phyloP scores from a whole-genome alignment of 2,888 invertebrate genomes.

The Yponomeuta cagnagella region DNA sequence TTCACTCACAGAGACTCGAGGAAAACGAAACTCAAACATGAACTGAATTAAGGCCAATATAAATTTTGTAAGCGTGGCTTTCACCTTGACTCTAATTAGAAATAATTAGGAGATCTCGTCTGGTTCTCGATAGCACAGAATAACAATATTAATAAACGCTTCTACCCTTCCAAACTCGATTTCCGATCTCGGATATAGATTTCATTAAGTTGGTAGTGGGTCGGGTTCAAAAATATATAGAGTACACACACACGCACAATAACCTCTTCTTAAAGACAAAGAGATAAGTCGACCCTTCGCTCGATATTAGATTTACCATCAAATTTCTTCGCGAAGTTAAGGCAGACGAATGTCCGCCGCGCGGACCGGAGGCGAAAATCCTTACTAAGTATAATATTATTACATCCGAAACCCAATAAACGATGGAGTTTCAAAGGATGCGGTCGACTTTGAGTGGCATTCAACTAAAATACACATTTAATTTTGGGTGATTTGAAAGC shows the following conservation, averaged over 20 bases:
- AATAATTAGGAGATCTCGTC: not conserved
- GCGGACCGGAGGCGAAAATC: slow-evolving; percentile 26
- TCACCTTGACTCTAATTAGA: not conserved
- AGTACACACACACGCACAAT: slow-evolving; percentile 25
- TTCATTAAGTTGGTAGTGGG: slow-evolving; percentile 32
- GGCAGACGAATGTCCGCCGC: slow-evolving; percentile 30
- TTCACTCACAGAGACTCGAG: no score
- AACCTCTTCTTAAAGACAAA: slow-evolving; percentile 31
- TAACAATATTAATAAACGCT: not conserved
- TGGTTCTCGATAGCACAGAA: not conserved
- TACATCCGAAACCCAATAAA: slow-evolving; percentile 34
- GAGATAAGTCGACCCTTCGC: slow-evolving; percentile 36
- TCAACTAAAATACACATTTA: not conserved
- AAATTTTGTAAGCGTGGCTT: not conserved
- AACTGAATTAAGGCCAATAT: not conserved
- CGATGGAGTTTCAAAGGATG: slow-evolving; percentile 27
- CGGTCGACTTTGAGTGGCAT: not conserved
- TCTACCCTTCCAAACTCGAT: not conserved
- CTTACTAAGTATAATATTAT: slow-evolving; percentile 32
- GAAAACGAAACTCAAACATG: not conserved
- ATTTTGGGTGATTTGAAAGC: no score
- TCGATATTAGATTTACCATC: slow-evolving; percentile 47
- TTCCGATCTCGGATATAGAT: slow-evolving; percentile 24
- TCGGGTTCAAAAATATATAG: slow-evolving; percentile 27
- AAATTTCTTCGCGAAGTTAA: slow-evolving; percentile 40